Evolutionary conservation across 1,140 invertebrate species (phyloP).

Genomic region (Orius insidiosus): DNA sequence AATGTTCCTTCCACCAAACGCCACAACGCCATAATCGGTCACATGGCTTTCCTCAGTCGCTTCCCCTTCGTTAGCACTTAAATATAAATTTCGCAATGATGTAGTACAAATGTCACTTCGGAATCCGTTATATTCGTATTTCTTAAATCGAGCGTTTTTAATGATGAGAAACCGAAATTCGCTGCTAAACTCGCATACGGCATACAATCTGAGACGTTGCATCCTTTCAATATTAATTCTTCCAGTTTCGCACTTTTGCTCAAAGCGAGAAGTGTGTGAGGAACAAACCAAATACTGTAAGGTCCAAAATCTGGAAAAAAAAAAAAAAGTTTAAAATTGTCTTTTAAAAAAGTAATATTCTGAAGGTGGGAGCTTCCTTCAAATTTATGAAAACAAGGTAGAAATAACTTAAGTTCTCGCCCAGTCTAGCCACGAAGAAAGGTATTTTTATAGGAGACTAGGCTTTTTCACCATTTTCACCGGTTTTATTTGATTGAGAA

Average conservation of each 20-base stretch:
- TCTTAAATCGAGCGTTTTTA: constrained; percentile 41
- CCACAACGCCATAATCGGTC: constrained; percentile 15
- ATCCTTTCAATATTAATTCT: constrained; percentile 39
- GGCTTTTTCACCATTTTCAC: too few relatives aligned
- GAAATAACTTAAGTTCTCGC: too few relatives aligned
- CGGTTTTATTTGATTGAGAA: too few relatives aligned
- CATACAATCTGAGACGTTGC: constrained; percentile 47
- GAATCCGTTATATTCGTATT: constrained; percentile 45
- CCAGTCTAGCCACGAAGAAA: too few relatives aligned
- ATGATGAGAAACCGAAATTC: constrained; percentile 45
- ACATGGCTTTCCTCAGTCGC: neutral
- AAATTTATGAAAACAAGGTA: too few relatives aligned
- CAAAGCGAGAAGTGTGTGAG: constrained; percentile 45
- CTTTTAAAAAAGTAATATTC: too few relatives aligned
- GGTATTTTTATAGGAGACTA: too few relatives aligned
- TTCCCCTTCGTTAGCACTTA: constrained; percentile 30
- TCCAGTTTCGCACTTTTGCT: constrained; percentile 44
- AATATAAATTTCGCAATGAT: constrained; percentile 38
- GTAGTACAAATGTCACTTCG: constrained; percentile 45
- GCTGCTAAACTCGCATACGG: constrained; percentile 54
- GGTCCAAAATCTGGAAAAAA: constrained; percentile 46
- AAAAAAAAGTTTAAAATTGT: too few relatives aligned
- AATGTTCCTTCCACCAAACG: constrained; percentile 7
- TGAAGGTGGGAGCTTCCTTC: too few relatives aligned
- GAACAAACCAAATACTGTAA: constrained; percentile 49